Evolutionary conservation across 2,888 invertebrate genomes (phyloP), one percentile per base, ranked within the genome.

Genomic region (Drosophila subquinaria): DNA sequence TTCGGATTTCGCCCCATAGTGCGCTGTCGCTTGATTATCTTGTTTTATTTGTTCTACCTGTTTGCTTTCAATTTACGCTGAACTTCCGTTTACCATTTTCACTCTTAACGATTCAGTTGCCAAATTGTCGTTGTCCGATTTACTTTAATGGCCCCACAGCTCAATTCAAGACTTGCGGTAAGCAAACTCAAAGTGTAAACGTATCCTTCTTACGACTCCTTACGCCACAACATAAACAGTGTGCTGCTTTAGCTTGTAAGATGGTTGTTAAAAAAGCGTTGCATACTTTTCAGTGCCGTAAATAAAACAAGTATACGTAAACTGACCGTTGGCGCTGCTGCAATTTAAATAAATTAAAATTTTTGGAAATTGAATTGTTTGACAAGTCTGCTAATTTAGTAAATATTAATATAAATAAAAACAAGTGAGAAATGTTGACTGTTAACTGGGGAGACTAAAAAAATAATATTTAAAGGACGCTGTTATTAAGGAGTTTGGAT

Each of bases 11-110:
- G n/a, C n/a, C n/a, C n/a, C n/a, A n/a, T n/a, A n/a, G n/a, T n/a
- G n/a, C n/a, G n/a, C 33, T 36, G 50, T 43, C 48, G 68, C 73
- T 35, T 68, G 45, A 75, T 75, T 75, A 75, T 66, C 62, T 50
- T 17, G 30, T 61, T 61, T 51, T 30, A 53, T 65, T 45, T 65
- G 60, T 10, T 51, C 42, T 56, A 53, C 23, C 30, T 57, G 59
- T 59, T 72, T 73, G 55, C 23, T 65, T 62, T 48, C 55, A 27
- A 48, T 60, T 51, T 20, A 27, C 30, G 43, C 53, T 40, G n/a
- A 53, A 57, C 60, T 61, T 30, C 52, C 52, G 40, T 50, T 38
- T 33, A 43, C n/a, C 27, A 35, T 69, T 68, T 35, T 23, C 47
- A 36, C 27, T 30, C 20, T 13, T n/a, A 20, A 42, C 27, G 33